These are phyloP conservation scores for Nudaria mundana DNA, from an alignment of 2,888 invertebrate genomes.

Conservation along the genomic window DNA sequence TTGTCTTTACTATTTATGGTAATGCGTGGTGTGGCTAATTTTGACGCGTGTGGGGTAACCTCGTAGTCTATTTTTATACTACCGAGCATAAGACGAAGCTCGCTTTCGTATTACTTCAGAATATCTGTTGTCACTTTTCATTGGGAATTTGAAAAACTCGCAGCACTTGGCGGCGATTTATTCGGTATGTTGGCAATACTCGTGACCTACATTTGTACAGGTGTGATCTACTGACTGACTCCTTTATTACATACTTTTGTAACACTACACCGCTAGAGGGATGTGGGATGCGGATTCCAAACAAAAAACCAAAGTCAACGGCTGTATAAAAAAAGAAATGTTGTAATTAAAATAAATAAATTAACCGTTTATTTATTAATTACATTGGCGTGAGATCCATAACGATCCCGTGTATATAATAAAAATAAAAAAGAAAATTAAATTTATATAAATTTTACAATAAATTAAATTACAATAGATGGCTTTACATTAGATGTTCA, in stretches of 20 bases:
- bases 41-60: conserved; percentile 56
- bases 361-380: conserved; percentile 82
- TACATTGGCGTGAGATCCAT: conserved; percentile 81
- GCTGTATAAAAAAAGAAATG: conserved; percentile 78
- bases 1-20: conserved; percentile 78
- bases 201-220: conserved; percentile 58
- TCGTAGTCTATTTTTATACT: conserved; percentile 46
- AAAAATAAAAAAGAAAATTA: conserved; percentile 78
- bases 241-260: conserved; percentile 15
- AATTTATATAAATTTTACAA: conserved; percentile 82
- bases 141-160: conserved; percentile 27
- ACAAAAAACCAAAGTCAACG: conserved; percentile 69
- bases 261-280: conserved; percentile 36
- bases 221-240: conserved; percentile 37
- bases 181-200: conserved; percentile 44
- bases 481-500: conserved; percentile 80
- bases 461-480: conserved; percentile 80
- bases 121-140: conserved; percentile 15
- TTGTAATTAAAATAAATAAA: conserved; percentile 83
- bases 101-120: conserved; percentile 15
- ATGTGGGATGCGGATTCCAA: conserved; percentile 43
- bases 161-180: conserved; percentile 26
- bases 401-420: conserved; percentile 80
- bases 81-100: conserved; percentile 25
- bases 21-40: conserved; percentile 57